These are phyloP conservation scores for Xenus cinereus DNA, from an alignment of 2,113 vertebrate genomes.

Conservation along the genomic window DNA sequence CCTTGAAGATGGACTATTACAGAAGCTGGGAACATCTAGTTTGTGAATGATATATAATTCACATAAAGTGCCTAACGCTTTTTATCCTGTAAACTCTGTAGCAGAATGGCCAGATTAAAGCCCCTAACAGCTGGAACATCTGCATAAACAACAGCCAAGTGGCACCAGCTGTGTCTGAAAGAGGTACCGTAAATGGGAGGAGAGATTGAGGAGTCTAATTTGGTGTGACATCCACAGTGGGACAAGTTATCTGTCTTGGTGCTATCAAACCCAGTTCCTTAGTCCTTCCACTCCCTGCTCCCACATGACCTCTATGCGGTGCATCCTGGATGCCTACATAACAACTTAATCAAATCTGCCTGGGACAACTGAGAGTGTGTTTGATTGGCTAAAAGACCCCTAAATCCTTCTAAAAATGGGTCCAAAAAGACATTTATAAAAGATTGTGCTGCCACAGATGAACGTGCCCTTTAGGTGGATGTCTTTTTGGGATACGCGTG, in stretches of 20 bases:
- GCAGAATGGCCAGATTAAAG: not conserved
- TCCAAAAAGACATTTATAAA: not conserved
- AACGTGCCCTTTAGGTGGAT: not conserved
- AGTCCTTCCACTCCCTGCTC: not conserved
- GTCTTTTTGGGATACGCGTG: not conserved
- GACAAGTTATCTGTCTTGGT: not conserved
- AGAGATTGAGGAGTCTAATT: not conserved
- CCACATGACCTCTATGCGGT: rapidly evolving
- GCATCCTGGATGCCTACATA: not conserved
- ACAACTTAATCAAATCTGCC: not conserved
- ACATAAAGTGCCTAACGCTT: not conserved
- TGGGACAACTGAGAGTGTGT: not conserved
- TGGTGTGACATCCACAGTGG: not conserved
- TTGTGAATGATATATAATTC: not conserved
- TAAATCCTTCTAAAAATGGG: not conserved
- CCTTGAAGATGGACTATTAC: not conserved
- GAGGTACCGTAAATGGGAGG: not conserved
- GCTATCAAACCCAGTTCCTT: not conserved
- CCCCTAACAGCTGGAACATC: slow-evolving; percentile 20
- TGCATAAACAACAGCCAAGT: slow-evolving; percentile 1
- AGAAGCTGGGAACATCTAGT: not conserved
- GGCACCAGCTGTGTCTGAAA: slow-evolving; percentile 17
- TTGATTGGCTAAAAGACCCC: not conserved
- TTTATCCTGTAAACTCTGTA: not conserved
- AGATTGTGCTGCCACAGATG: not conserved